phyloP scores from a whole-genome alignment of 2,888 invertebrate genomes.

The Melipona beecheii region DNA sequence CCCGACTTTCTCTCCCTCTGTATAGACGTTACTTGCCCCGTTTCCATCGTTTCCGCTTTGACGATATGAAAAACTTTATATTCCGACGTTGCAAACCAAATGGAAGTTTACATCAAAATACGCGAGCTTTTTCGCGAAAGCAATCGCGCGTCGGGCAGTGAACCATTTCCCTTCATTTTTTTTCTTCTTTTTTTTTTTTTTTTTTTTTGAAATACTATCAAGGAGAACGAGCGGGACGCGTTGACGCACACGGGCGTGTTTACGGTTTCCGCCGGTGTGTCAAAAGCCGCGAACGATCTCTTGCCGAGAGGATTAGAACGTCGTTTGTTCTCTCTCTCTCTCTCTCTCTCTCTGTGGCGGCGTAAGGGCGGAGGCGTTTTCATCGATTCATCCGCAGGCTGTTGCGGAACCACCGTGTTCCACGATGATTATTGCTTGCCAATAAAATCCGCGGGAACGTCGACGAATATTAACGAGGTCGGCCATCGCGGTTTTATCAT shows the following conservation, averaged over 20 bases:
- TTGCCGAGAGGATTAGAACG: background rate
- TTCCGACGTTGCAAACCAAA: background rate
- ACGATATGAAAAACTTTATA: background rate
- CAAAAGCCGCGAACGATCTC: background rate
- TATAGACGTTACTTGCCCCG: background rate
- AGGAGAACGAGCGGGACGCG: background rate
- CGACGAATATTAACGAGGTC: slow-evolving; percentile 20
- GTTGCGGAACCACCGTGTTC: background rate
- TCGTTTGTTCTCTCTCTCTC: background rate
- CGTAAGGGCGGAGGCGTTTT: background rate
- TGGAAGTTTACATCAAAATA: background rate
- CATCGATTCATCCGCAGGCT: background rate
- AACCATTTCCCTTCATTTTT: background rate
- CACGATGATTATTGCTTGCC: background rate
- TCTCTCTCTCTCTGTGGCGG: background rate
- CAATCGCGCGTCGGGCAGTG: background rate
- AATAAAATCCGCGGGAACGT: slow-evolving; percentile 20
- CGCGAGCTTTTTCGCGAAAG: background rate
- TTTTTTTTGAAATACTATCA: background rate
- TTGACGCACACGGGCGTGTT: background rate
- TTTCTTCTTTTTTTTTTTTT: too few species aligned
- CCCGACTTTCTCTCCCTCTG: background rate
- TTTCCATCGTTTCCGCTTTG: background rate
- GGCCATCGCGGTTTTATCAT: slow-evolving; percentile 25
- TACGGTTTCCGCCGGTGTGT: background rate